Conservation (phyloP, 2,888 invertebrate species). For the Mellilla xanthometata region DNA sequence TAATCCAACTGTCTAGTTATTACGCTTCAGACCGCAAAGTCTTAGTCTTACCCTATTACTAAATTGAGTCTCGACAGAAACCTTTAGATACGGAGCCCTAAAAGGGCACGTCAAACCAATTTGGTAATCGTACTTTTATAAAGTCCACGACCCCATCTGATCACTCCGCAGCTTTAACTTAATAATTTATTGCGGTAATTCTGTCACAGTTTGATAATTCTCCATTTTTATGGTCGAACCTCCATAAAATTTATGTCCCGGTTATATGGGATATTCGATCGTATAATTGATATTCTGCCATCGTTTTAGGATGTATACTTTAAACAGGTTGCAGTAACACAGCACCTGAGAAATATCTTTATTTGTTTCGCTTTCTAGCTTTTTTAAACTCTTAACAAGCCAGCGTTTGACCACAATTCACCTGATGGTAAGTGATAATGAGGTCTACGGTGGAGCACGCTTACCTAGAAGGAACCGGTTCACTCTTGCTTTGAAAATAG, state of each 20-base stretch:
- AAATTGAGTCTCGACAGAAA: no score
- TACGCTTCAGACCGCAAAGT: no score
- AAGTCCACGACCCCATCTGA: slow-evolving; percentile 24
- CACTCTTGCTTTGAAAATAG: no score
- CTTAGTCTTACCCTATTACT: no score
- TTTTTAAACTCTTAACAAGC: no score
- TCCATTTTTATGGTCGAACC: slow-evolving; percentile 55
- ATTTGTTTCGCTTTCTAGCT: no score
- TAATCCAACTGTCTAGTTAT: no score
- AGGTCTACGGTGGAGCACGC: no score
- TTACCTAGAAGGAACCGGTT: no score
- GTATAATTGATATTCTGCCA: slow-evolving; percentile 51
- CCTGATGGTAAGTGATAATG: no score
- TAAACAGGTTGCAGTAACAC: slow-evolving; percentile 11
- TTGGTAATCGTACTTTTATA: slow-evolving; percentile 4
- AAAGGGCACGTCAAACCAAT: neutral
- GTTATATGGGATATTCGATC: slow-evolving; percentile 46
- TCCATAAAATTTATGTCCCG: slow-evolving; percentile 55
- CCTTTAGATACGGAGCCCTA: no score
- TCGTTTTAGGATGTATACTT: slow-evolving; percentile 29
- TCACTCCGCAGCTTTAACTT: slow-evolving; percentile 39
- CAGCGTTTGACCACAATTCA: no score
- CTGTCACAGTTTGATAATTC: slow-evolving; percentile 57
- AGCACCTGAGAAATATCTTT: neutral
- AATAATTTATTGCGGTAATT: slow-evolving; percentile 58